Conservation (phyloP, 1,140 invertebrate species). For the Linepithema humile region DNA sequence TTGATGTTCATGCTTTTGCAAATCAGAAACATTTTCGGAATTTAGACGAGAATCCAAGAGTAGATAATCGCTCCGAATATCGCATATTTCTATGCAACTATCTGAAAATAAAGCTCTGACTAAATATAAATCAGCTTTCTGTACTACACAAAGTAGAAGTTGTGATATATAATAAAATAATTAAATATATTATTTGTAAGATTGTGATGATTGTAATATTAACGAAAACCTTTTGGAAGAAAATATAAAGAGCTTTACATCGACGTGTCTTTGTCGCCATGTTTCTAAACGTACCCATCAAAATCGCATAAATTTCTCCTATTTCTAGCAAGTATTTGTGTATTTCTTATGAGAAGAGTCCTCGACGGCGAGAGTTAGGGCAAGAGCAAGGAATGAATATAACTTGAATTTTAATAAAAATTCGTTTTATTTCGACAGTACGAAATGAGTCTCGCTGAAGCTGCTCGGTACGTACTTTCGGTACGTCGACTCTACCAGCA, state of each 20-base stretch:
- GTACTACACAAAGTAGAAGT: slow-evolving; percentile 69
- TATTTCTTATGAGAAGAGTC: background rate
- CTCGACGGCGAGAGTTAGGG: background rate
- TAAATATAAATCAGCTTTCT: slow-evolving; percentile 62
- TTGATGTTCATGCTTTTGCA: slow-evolving; percentile 35
- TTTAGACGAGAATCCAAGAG: slow-evolving; percentile 19
- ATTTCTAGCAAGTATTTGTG: background rate
- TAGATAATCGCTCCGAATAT: slow-evolving; percentile 45
- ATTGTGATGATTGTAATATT: slow-evolving; percentile 65
- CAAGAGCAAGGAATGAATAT: background rate
- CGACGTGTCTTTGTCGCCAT: background rate
- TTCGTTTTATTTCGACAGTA: slow-evolving; percentile 69
- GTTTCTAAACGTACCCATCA: background rate
- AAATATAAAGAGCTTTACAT: slow-evolving; percentile 63
- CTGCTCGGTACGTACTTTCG: slow-evolving; percentile 44
- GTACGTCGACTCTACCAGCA: slow-evolving; percentile 55
- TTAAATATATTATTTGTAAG: slow-evolving; percentile 67
- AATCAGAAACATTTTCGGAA: slow-evolving; percentile 46
- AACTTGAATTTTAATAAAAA: slow-evolving; percentile 65
- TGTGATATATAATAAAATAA: slow-evolving; percentile 69
- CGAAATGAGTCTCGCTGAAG: slow-evolving; percentile 66
- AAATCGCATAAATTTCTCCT: background rate
- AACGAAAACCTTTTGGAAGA: slow-evolving; percentile 31
- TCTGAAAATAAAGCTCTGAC: background rate
- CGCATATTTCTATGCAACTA: slow-evolving; percentile 33